Percentiles rank a stretch among this genome's conserved stretches.
These are phyloP conservation scores for Ailurus styani DNA, from an alignment of 2,113 vertebrate species.

Conservation along the genomic window DNA sequence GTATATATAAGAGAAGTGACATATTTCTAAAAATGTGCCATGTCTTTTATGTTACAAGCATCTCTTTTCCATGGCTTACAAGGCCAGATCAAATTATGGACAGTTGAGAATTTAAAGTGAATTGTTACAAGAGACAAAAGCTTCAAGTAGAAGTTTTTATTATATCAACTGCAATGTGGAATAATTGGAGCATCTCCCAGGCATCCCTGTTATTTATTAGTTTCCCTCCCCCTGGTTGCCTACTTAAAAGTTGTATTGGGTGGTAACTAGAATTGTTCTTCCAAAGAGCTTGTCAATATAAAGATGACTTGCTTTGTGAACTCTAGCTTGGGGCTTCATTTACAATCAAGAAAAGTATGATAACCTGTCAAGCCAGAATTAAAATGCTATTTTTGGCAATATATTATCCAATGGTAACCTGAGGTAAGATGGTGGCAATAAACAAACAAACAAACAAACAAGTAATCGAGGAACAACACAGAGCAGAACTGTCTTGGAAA, in stretches of 20 bases:
- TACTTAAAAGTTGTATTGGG: background rate
- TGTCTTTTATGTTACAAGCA: background rate
- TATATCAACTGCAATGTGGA: background rate
- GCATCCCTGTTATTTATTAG: background rate
- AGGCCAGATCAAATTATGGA: background rate
- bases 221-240: background rate
- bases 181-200: background rate
- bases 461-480: background rate
- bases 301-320: background rate
- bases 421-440: background rate
- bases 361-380: slow-evolving; percentile 16
- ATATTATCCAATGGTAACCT: background rate
- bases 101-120: background rate
- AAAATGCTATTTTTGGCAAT: background rate
- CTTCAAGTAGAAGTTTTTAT: background rate
- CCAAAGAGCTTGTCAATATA: background rate
- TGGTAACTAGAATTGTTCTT: background rate
- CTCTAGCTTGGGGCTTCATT: background rate
- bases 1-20: background rate
- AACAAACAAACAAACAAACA: background rate
- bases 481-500: background rate
- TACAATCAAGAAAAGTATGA: background rate
- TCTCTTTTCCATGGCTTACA: background rate
- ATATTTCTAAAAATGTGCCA: background rate
- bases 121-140: background rate